phyloP scores from a whole-genome alignment of 2,797 vertebrate genomes.

The Acestrorhynchus altus region DNA sequence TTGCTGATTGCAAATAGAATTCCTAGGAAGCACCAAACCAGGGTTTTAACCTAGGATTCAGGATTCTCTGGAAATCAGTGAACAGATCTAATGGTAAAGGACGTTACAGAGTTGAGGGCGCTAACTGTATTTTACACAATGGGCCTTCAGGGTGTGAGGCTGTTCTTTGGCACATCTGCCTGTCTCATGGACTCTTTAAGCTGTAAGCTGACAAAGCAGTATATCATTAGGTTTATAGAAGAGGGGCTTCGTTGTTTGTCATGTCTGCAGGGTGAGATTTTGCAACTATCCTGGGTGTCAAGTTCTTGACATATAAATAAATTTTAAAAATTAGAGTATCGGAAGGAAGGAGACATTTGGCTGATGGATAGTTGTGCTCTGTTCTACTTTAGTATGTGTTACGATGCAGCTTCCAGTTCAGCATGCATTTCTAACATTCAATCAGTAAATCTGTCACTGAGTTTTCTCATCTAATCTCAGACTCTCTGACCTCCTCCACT shows the following conservation, averaged over 20 bases:
- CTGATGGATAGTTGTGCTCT: slow-evolving; percentile 45
- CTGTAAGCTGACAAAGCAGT: slow-evolving; percentile 47
- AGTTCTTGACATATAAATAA: slow-evolving; percentile 69
- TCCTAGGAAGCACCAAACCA: neutral
- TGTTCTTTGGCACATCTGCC: slow-evolving; percentile 40
- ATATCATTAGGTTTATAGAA: slow-evolving; percentile 61
- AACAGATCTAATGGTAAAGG: neutral
- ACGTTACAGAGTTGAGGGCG: neutral
- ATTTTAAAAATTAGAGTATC: slow-evolving; percentile 63
- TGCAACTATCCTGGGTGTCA: slow-evolving; percentile 56
- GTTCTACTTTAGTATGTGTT: slow-evolving; percentile 67
- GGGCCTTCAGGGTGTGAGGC: slow-evolving; percentile 32
- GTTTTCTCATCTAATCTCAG: slow-evolving; percentile 49
- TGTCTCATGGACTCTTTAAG: slow-evolving; percentile 50
- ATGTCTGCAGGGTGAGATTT: slow-evolving; percentile 64
- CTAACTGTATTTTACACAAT: neutral
- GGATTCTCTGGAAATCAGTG: neutral
- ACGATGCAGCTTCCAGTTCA: slow-evolving; percentile 61
- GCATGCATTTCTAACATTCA: slow-evolving; percentile 66
- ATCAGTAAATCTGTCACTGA: slow-evolving; percentile 72
- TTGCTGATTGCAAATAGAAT: neutral
- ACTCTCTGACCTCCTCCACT: slow-evolving; percentile 28
- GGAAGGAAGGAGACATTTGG: slow-evolving; percentile 60
- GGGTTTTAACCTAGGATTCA: neutral
- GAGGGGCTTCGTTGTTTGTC: slow-evolving; percentile 64